Percentiles rank a stretch among this genome's conserved stretches.
Conservation (phyloP, 1,140 invertebrate species). For the Camponotus floridanus region DNA sequence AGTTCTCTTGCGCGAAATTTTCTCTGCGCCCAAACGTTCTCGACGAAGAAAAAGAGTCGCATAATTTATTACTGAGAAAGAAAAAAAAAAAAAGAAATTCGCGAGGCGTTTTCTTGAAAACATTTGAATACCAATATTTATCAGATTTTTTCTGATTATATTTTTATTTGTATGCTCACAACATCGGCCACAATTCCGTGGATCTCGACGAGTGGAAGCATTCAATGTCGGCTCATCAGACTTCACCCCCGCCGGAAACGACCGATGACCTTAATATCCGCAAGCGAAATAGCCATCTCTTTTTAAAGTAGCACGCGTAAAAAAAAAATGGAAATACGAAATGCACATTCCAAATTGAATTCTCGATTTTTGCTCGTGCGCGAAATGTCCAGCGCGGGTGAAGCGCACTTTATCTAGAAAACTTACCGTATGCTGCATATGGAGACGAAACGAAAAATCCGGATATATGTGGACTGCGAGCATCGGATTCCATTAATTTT, state of each 20-base stretch:
- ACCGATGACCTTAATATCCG: conserved; percentile 28
- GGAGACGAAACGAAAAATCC: conserved; percentile 53
- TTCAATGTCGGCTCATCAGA: conserved; percentile 14
- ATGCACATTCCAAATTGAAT: neutral
- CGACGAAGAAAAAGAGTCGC: conserved; percentile 24
- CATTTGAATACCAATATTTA: conserved; percentile 86
- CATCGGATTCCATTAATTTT: conserved; percentile 61
- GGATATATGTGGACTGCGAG: conserved; percentile 39
- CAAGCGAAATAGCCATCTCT: neutral
- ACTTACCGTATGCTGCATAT: conserved; percentile 18
- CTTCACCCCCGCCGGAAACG: conserved; percentile 48
- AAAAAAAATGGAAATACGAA: conserved; percentile 22
- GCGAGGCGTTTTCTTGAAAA: conserved; percentile 74
- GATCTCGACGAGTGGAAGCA: conserved; percentile 30
- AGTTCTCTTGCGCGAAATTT: conserved; percentile 26
- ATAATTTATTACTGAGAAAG: conserved; percentile 18
- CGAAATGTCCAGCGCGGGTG: neutral
- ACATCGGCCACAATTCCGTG: conserved; percentile 37
- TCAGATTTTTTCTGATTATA: conserved; percentile 62
- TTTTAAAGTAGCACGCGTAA: conserved; percentile 14
- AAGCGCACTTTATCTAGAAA: conserved; percentile 4
- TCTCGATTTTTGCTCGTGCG: conserved; percentile 4
- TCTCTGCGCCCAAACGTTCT: conserved; percentile 41
- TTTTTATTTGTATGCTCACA: conserved; percentile 24
- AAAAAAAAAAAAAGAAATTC: conserved; percentile 8